A percentile compares a stretch with the other conserved stretches of the same genome.
phyloP scores from a whole-genome alignment of 2,888 invertebrate genomes.

The Dynastes grantii region DNA sequence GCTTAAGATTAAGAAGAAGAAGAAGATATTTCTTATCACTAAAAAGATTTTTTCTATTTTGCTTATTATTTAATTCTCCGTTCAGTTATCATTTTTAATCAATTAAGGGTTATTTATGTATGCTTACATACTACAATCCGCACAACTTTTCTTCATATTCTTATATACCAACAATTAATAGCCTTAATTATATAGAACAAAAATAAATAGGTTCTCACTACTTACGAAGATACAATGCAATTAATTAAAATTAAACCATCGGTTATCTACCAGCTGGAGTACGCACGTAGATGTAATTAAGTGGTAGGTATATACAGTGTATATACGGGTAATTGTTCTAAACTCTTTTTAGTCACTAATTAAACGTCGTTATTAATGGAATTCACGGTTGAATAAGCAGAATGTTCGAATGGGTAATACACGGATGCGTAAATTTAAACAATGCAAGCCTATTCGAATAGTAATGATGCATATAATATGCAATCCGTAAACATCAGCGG shows the following conservation, averaged over 20 bases:
- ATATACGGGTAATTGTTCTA: neutral
- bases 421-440: constrained; percentile 35
- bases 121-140: no score
- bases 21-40: no score
- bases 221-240: neutral
- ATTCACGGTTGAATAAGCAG: constrained; percentile 26
- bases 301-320: neutral
- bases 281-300: neutral
- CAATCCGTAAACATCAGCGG: constrained; percentile 32
- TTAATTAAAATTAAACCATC: constrained; percentile 31
- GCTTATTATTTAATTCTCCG: no score
- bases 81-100: no score
- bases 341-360: constrained; percentile 36
- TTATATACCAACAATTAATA: no score
- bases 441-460: constrained; percentile 23
- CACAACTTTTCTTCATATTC: no score
- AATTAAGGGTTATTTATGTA: no score
- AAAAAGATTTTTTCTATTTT: no score
- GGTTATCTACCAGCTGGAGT: neutral
- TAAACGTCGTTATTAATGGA: constrained; percentile 36
- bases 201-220: neutral
- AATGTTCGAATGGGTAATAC: constrained; percentile 20
- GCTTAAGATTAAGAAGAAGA: no score
- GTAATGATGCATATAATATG: constrained; percentile 40
- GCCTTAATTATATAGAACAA: no score